Evolutionary conservation across 1,140 invertebrate species (phyloP), one percentile per base, ranked within the genome.

Genomic region (Nixonia krombeini): DNA sequence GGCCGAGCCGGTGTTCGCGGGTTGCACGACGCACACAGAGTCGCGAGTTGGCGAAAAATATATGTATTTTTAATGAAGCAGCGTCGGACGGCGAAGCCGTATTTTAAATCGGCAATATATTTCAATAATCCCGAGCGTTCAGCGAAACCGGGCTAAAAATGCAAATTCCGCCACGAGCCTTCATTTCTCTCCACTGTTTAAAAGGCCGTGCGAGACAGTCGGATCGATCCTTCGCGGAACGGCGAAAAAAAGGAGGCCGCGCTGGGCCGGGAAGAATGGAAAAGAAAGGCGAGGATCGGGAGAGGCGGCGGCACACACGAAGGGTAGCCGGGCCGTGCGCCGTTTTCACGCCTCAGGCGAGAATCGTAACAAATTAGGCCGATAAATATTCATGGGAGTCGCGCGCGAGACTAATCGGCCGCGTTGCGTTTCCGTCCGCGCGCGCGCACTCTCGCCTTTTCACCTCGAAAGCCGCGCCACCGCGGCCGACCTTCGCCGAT

Each of bases 381-480:
- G 69, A 81, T 81, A 81, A 83, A 82, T 82, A 82, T 83, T 82
- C 78, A 81, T 83, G 74, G 49, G 66, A 71, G 62, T 76, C 72
- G 76, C 72, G 72, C 73, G 74, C 73, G 67, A 64, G 61, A 74
- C 71, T 74, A 75, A 76, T 76, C 68, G 69, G 40, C 15, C 58
- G 58, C 63, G 64, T 35, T 41, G 51, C 61, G 59, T 58, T 69
- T 55, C 38, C 35, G 23, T n/a, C 17, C 40, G 28, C 38, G 56
- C 50, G 40, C 64, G 25, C 37, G 47, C 31, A 37, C 44, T 21
- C 1, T 4, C 21, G 31, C 23, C 23, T 13, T 28, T 35, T 41
- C n/a, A n/a, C n/a, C n/a, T n/a, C n/a, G n/a, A n/a, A n/a, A n/a
- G n/a, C n/a, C n/a, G n/a, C n/a, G n/a, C n/a, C n/a, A n/a, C n/a